These are phyloP conservation scores for Himalopsyche japonica DNA, from an alignment of 2,888 invertebrate genomes.

Conservation along the genomic window DNA sequence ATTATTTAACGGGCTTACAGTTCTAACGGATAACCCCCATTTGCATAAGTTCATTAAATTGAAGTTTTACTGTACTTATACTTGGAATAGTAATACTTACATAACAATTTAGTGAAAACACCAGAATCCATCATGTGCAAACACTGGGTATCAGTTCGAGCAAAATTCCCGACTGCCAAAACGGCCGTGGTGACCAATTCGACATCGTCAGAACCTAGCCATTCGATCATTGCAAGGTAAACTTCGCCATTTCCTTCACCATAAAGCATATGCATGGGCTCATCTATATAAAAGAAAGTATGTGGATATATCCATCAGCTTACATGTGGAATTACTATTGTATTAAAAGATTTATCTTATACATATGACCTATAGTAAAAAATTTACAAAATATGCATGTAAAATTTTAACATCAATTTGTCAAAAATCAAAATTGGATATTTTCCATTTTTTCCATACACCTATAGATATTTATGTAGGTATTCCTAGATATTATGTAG, in stretches of 20 bases:
- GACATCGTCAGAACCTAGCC: slow-evolving; percentile 74
- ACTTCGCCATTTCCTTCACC: slow-evolving; percentile 72
- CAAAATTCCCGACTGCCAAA: slow-evolving; percentile 87
- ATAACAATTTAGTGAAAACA: slow-evolving; percentile 71
- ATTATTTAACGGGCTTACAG: too few species aligned
- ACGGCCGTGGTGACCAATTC: slow-evolving; percentile 82
- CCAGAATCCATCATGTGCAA: slow-evolving; percentile 79
- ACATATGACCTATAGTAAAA: too few species aligned
- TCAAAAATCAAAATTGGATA: too few species aligned
- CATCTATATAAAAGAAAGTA: slow-evolving; percentile 61
- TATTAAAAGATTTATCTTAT: too few species aligned
- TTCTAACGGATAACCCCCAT: too few species aligned
- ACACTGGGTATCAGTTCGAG: slow-evolving; percentile 83
- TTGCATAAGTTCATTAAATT: too few species aligned
- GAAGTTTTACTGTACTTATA: neutral
- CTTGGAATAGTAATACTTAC: slow-evolving; percentile 47
- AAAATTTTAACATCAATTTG: too few species aligned
- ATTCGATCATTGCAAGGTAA: slow-evolving; percentile 71
- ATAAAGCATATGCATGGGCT: slow-evolving; percentile 85
- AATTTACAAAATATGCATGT: too few species aligned
- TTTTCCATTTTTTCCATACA: too few species aligned
- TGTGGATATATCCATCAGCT: too few species aligned
- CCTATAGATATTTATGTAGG: neutral
- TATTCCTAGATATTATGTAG: too few species aligned
- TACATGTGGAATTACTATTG: too few species aligned